Base-by-base conservation (phyloP, 2,888 invertebrate genomes). In the Monoplex corrugatus region DNA sequence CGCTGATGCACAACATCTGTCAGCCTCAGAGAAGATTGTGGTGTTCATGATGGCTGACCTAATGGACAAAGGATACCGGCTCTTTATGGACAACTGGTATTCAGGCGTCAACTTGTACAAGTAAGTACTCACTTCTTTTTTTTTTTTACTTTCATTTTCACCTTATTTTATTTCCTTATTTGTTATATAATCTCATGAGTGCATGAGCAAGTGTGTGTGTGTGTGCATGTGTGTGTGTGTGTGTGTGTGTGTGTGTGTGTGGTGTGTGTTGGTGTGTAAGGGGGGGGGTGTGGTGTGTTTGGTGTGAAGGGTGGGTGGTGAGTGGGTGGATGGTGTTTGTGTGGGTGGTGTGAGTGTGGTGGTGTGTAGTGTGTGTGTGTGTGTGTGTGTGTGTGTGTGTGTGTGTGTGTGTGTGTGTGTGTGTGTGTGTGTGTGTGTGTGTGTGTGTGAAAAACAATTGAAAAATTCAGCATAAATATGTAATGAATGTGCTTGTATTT, bases 1-100 rank as follows among this genome's bases (percentile, higher is more conserved):
- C n/a, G 38, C 50, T n/a, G 88, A 88, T 38, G 32, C 50, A 10
- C 45, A 38, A n/a, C 38, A 75, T 32, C 23, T 88, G 44, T 40
- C 63, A 10, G 50, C 57, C 23, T 38, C 43, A 0, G 88, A 50
- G 83, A 45, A 88, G 45, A 83, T 43, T 28, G 83, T 83, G 8
- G 63, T 88, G 23, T 50, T 68, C 83, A 35, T 88, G 35, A 40
- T 83, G 23, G 35, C 28, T 23, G 57, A 82, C 38, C 68, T 88
- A 13, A 82, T 88, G 5, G 78, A 88, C 88, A 88, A 83, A 43
- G 88, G 88, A 13, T 68, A 88, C 68, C n/a, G 10, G 40, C 38
- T 88, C 8, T 88, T n/a, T n/a, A 83, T 88, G 83, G 86, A 86
- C 40, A 86, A 86, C 68, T 86, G 86, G 63, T 68, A 86, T 40